Base-by-base conservation (phyloP, 2,888 invertebrate genomes). In the Eudasyphora cyanicolor region DNA sequence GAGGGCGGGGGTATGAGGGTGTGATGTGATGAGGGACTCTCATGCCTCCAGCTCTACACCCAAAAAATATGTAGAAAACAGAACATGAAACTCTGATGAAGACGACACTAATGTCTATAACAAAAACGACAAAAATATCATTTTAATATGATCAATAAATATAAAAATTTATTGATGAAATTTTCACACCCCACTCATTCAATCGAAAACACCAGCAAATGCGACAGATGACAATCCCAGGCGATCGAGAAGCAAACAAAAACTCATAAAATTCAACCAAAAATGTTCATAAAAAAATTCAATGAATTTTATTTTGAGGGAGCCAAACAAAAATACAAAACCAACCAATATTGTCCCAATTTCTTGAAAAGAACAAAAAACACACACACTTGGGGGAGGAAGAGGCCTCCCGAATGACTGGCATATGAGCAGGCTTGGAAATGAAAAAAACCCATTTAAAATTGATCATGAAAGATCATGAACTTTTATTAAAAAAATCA, bases 81-180 rank as follows among this genome's bases (percentile, higher is more conserved):
- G n/a, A n/a, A n/a, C n/a, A n/a, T n/a, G n/a, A n/a, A n/a, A n/a
- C n/a, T n/a, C n/a, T n/a, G n/a, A n/a, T n/a, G 45, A 45, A 3
- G 14, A 45, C n/a, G 45, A 45, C n/a, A n/a, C n/a, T n/a, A n/a
- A n/a, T n/a, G n/a, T n/a, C n/a, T n/a, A n/a, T n/a, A n/a, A n/a
- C n/a, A 29, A 57, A 7, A 70, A 45, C 27, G 38, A 17, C 51
- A 49, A 70, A 17, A 71, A 73, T 27, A 60, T 73, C 80, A 78
- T 81, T 84, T 84, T 84, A 84, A 84, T 84, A 81, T 73, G 84
- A 81, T 84, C 81, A 84, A 84, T 84, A 84, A 84, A 84, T 76
- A 84, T 84, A 84, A 84, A 84, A 84, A 78, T 78, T 84, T 84
- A 84, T 84, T 81, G 81, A 81, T 81, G 45, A 81, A 74, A 79